A percentile compares a stretch with the other conserved stretches of the same genome.
Evolutionary conservation across 2,797 vertebrate genomes (phyloP).

Genomic region (Botia almorhae): DNA sequence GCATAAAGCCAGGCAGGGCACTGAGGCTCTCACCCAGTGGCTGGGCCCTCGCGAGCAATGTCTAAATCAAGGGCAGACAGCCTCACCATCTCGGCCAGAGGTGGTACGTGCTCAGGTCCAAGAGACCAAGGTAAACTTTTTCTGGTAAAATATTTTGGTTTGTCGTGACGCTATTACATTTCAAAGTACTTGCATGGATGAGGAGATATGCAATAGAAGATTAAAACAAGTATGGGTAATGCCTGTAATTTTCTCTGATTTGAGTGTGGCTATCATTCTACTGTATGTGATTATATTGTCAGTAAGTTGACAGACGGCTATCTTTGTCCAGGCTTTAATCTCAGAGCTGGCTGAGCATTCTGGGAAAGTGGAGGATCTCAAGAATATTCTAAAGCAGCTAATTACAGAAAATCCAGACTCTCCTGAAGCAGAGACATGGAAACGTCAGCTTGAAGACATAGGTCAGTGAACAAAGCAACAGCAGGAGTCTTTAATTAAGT

Average conservation of each 20-base stretch:
- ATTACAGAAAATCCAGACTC: slow-evolving; percentile 89
- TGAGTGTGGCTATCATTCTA: not conserved
- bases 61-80: slow-evolving; percentile 76
- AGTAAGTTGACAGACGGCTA: not conserved
- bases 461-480: slow-evolving; percentile 76
- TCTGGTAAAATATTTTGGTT: not conserved
- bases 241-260: slow-evolving; percentile 15
- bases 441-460: slow-evolving; percentile 89
- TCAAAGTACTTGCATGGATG: not conserved
- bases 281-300: slow-evolving; percentile 19
- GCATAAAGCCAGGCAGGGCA: slow-evolving; percentile 80
- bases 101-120: slow-evolving; percentile 87
- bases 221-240: slow-evolving; percentile 12
- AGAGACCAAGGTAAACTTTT: slow-evolving; percentile 89
- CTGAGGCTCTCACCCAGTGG: slow-evolving; percentile 83
- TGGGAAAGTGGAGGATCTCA: slow-evolving; percentile 89
- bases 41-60: slow-evolving; percentile 84
- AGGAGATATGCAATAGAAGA: no score
- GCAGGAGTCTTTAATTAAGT: not conserved
- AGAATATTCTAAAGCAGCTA: slow-evolving; percentile 84
- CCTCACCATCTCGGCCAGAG: slow-evolving; percentile 88
- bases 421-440: slow-evolving; percentile 90
- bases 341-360: slow-evolving; percentile 89
- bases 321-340: slow-evolving; percentile 83
- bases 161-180: not conserved